Evolutionary conservation across 1,140 invertebrate genomes (phyloP), one percentile per base, ranked within the genome.

Genomic region (Proctacanthus coquilletti): DNA sequence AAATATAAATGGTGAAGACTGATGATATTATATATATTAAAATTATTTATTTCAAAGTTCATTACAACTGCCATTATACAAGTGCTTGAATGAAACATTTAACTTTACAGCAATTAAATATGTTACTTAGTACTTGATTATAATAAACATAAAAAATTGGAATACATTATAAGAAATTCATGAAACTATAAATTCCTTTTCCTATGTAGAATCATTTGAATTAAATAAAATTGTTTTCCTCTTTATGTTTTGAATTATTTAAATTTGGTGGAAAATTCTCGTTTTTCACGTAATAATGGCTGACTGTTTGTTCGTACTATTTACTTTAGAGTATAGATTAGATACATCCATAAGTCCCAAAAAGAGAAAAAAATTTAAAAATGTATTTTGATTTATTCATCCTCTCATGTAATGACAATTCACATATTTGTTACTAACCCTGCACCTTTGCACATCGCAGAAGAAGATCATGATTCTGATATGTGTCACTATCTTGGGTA

Each of bases 401-500:
- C 27, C 17, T 9, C 13, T 34, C 13, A 3, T 13, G 18, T n/a
- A 31, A n/a, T 29, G 11, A 14, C 14, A 29, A 29, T 29, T 27
- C 14, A 13, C 11, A 27, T 27, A n/a, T 27, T 27, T 5, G 14
- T 27, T 27, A n/a, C 25, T 13, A 27, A 27, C 11, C 14, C 14
- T n/a, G n/a, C 23, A 27, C 13, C 11, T 36, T 18, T 37, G 19
- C 8, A 37, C 19, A 21, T 74, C 71, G 71, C 80, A 95, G 88
- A 96, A 96, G 86, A 94, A 95, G 77, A 95, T 95, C 61, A 93
- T 94, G 84, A 95, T 96, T 72, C 74, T 95, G 71, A 84, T 95
- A 64, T 94, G 91, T 71, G 72, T 96, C 64, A 74, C 85, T 52
- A 77, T 95, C 63, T 73, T 95, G 63, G 82, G 80, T 56, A 69